Evolutionary conservation across 37 sponge, comb jelly and placozoan genomes (phyloP), one percentile per base, ranked within the genome.

Genomic region (Ianthella basta): DNA sequence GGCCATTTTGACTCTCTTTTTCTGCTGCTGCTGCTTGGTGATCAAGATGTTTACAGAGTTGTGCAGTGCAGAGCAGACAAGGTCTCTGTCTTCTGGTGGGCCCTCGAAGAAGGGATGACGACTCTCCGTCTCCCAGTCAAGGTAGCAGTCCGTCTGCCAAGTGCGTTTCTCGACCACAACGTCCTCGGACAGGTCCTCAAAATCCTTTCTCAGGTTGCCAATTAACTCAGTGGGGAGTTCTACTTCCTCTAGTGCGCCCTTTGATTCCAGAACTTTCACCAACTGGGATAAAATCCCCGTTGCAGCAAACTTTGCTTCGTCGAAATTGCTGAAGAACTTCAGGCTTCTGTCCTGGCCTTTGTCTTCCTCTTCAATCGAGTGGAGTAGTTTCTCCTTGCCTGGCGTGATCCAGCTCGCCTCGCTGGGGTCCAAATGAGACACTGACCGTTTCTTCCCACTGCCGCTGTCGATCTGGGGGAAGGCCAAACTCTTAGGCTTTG

Each of bases 131-230:
- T 61, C 40, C 33, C 55, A 75, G 55, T 92, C 91, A n/a, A 86
- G 56, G 86, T 93, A 93, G 72, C 88, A 88, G 39, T 90, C 92
- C n/a, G 97, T 96, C 80, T 96, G 97, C 97, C 97, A 96, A 90
- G 91, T 83, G 27, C 95, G 67, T 40, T 70, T 87, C n/a, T 88
- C 91, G 19, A 88, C 74, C 0, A 85, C 79, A 23, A 66, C 67
- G 66, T 91, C 88, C 13, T 24, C 40, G 24, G 84, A 34, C 32
- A 96, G 86, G 0, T 87, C 72, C 4, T 82, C 32, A 59, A 82
- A 87, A 32, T 82, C 80, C 37, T 55, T 40, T 23, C 41, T 64
- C 59, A 96, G 40, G 15, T 74, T 54, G 20, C 59, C 66, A 36
- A 72, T 89, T 79, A 96, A 70, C 20, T 82, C 81, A 3, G 54